Base-by-base conservation (phyloP, 2,113 vertebrate genomes). In the Tenrec ecaudatus region DNA sequence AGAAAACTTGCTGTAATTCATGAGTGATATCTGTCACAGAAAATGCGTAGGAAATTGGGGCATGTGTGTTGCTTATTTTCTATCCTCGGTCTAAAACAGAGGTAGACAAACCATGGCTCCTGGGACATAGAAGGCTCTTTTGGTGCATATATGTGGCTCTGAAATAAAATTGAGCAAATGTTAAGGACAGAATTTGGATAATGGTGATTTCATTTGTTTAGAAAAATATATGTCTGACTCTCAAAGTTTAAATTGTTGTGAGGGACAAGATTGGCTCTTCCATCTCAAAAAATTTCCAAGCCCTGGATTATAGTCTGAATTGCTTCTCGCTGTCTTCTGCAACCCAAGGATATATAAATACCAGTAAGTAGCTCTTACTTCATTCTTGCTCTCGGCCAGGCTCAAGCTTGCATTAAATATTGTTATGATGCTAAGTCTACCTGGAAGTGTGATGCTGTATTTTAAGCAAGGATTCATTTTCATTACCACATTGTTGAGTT, bases 401-500 rank as follows among this genome's bases (percentile, higher is more conserved):
- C 73, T 90, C 25, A 20, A 66, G 27, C 25, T 88, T 88, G 16
- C 19, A 40, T 6, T 64, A 64, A 83, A 92, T 84, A 40, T 86
- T 77, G 64, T 73, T 68, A 14, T 73, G 81, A 75, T 14, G 20
- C 85, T 93, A 47, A 87, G 47, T 69, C 91, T 92, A 40, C 40
- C 60, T 0, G 0, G 27, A 91, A 95, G 47, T 86, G 38, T 68
- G 62, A 91, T 82, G 83, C 6, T 22, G 4, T 85, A 40, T 22
- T 95, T 94, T 78, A 75, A 77, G 93, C 20, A 88, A 40, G 47
- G 12, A 91, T 97, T 97, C 95, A 89, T 95, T 97, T 97, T 82
- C 97, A 58, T 89, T 77, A 81, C 57, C 92, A 53, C 29, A 8
- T 57, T 82, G 82, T 80, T 85, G 69, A 97, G 86, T 78, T 73